Percentiles rank a stretch among this genome's conserved stretches.
These are phyloP conservation scores for Charaxes varanes DNA, from an alignment of 1,140 invertebrate genomes.

Conservation along the genomic window DNA sequence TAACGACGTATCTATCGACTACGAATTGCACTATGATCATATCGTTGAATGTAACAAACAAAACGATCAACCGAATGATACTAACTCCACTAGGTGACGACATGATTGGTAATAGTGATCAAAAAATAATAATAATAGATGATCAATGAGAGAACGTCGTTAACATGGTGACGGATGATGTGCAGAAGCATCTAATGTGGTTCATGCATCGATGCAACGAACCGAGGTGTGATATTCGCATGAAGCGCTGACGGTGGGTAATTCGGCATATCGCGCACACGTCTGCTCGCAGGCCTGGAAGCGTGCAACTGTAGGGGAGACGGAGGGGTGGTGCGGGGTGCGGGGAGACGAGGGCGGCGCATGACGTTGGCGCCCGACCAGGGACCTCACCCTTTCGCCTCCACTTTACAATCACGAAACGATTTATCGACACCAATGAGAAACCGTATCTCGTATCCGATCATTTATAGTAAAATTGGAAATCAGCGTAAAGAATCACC, in stretches of 20 bases:
- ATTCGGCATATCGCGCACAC: constrained; percentile 61
- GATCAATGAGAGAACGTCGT: constrained; percentile 25
- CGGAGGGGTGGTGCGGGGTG: not conserved
- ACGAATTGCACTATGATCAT: constrained; percentile 11
- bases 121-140: constrained; percentile 22
- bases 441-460: constrained; percentile 12
- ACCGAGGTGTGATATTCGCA: constrained; percentile 57
- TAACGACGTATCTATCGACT: constrained; percentile 10
- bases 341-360: constrained; percentile 29
- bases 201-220: constrained; percentile 69
- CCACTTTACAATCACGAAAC: constrained; percentile 55
- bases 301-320: constrained; percentile 52
- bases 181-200: constrained; percentile 68
- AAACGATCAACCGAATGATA: constrained; percentile 25
- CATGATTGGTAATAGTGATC: constrained; percentile 19
- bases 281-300: constrained; percentile 42
- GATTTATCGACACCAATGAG: constrained; percentile 46
- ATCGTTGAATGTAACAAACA: constrained; percentile 12
- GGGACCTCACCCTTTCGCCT: constrained; percentile 40
- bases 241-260: constrained; percentile 49
- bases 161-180: constrained; percentile 43
- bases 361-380: constrained; percentile 41
- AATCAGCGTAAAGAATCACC: too few relatives aligned
- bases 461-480: constrained; percentile 3
- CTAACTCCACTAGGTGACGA: constrained; percentile 33